These are phyloP conservation scores for Aulostomus chinensis DNA, from an alignment of 2,797 vertebrate species.

Conservation along the genomic window DNA sequence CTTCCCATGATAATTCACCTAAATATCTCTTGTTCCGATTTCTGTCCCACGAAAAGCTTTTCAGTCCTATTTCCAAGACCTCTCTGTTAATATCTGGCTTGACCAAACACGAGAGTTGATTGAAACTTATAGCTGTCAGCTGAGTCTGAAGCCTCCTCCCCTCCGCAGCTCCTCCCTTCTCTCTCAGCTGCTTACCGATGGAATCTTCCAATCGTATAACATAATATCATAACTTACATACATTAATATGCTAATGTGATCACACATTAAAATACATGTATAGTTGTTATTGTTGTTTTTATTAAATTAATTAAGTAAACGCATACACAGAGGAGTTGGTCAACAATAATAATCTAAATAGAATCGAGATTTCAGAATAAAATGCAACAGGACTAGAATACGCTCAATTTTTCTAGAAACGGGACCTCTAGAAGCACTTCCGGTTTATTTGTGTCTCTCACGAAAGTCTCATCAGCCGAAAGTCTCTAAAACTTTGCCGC, in stretches of 20 bases:
- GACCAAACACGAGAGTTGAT: background rate
- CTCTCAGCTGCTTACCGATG: slow-evolving; percentile 7
- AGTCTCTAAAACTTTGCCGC: too few species aligned
- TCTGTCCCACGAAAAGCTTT: too few species aligned
- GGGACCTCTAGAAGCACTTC: slow-evolving; percentile 45
- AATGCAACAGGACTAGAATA: background rate
- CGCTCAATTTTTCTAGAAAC: slow-evolving; percentile 45
- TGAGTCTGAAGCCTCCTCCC: background rate
- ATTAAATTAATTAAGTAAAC: too few species aligned
- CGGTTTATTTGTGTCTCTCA: slow-evolving; percentile 58
- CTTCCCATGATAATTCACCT: slow-evolving; percentile 52
- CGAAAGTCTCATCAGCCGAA: too few species aligned
- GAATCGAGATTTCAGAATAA: slow-evolving; percentile 32
- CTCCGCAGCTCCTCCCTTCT: slow-evolving; percentile 47
- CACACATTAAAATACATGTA: too few species aligned
- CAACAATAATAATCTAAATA: background rate
- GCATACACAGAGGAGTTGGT: too few species aligned
- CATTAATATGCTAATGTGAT: too few species aligned
- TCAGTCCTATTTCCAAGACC: too few species aligned
- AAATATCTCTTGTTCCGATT: background rate
- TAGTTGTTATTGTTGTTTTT: too few species aligned
- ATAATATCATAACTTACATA: too few species aligned
- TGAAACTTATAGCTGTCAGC: background rate
- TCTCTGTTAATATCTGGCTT: background rate
- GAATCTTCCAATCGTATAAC: too few species aligned